Base-by-base conservation (phyloP, 2,797 vertebrate species). In the Lycodopsis pacificus region DNA sequence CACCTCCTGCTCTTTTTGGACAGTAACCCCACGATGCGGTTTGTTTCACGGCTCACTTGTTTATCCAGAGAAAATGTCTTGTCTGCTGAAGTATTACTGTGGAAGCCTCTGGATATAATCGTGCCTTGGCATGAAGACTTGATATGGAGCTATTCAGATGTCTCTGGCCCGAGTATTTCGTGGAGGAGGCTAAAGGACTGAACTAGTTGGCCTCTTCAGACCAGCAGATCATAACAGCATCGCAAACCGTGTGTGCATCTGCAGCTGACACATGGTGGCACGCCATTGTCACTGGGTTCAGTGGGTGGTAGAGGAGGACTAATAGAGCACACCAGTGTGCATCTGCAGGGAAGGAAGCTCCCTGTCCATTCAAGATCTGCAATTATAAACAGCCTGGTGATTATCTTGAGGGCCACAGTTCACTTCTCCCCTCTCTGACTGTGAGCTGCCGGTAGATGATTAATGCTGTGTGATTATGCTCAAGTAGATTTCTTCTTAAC, bases 391-490 rank as follows among this genome's bases (percentile, higher is more conserved):
- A 86, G 66, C 53, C 77, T 69, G 68, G 75, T 85, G 88, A 92
- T 90, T 86, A 90, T 78, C 86, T 62, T 5, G 27, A 83, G 81
- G 81, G 72, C 84, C 71, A 84, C 74, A 77, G 85, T 84, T 85
- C 73, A 78, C 70, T 85, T 73, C 75, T 82, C 85, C 68, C 65
- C 73, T 73, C 71, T 74, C 78, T 82, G 76, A 74, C 73, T 88
- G 73, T 17, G 82, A 82, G 76, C 82, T 73, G 84, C 73, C 42
- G 70, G 86, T 86, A 66, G 85, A 91, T 88, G 77, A 92, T 90
- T 90, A 91, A 89, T 87, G 65, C 66, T 27, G 65, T 66, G 71
- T 83, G 85, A 90, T 91, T 85, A 88, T 86, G 64, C 82, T 88
- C 83, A 84, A 88, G 79, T 85, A 73, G 76, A 70, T 81, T 88